phyloP scores from a whole-genome alignment of 2,797 vertebrate genomes.

The Oophaga sylvatica region DNA sequence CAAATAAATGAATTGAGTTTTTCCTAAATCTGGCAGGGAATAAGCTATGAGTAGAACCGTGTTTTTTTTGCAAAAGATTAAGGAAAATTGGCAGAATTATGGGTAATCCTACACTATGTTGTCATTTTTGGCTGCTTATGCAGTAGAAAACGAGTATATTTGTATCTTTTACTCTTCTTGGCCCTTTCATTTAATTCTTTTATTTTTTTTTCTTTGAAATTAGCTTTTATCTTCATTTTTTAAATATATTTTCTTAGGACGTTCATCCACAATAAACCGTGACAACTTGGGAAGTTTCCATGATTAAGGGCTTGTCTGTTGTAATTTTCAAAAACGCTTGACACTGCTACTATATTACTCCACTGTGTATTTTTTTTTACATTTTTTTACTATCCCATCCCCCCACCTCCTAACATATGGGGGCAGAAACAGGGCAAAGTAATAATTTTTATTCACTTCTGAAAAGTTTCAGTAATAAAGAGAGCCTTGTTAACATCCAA shows the following conservation, averaged over 20 bases:
- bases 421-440: constrained; percentile 80
- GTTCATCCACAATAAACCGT: constrained; percentile 36
- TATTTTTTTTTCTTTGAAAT: constrained; percentile 5
- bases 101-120: constrained; percentile 47
- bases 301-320: constrained; percentile 22
- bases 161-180: constrained; percentile 46
- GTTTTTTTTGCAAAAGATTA: constrained; percentile 51
- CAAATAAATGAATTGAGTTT: constrained; percentile 52
- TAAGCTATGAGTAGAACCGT: constrained; percentile 42
- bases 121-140: constrained; percentile 57
- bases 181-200: constrained; percentile 13
- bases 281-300: constrained; percentile 44
- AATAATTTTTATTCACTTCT: constrained; percentile 82
- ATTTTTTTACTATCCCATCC: constrained; percentile 67
- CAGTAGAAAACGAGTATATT: constrained; percentile 46
- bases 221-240: constrained; percentile 32
- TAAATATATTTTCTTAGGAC: constrained; percentile 35
- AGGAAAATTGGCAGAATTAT: constrained; percentile 58
- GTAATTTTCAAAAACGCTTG: constrained; percentile 57
- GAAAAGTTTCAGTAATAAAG: constrained; percentile 84
- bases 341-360: constrained; percentile 64
- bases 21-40: constrained; percentile 42
- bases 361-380: constrained; percentile 67
- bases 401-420: constrained; percentile 73
- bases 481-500: constrained; percentile 82